Evolutionary conservation across 2,888 invertebrate genomes (phyloP).

Genomic region (Cheilosia urbana): DNA sequence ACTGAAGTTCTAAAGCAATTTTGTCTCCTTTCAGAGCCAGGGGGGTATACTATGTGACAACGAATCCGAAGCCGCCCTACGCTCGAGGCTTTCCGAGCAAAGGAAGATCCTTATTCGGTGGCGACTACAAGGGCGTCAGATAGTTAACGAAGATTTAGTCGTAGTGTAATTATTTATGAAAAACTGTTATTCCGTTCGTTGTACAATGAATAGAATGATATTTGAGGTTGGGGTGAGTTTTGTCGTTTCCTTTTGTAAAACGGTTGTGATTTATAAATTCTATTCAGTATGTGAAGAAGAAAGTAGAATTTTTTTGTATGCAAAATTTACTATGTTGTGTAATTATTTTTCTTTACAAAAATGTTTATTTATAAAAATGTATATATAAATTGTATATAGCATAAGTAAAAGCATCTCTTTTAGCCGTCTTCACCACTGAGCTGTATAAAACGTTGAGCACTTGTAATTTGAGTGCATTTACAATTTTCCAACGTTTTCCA

Average conservation of each 20-base stretch:
- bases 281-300: conserved; percentile 59
- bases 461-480: too few species aligned
- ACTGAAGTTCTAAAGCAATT: not conserved
- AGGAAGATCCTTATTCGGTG: conserved; percentile 82
- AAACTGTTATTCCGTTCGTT: not conserved
- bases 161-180: conserved; percentile 5
- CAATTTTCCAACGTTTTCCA: not conserved
- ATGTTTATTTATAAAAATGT: conserved; percentile 23
- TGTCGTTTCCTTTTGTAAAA: conserved; percentile 61
- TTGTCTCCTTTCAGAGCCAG: conserved; percentile 86
- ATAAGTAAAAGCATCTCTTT: not conserved
- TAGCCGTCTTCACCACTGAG: too few species aligned
- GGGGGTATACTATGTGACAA: conserved; percentile 94
- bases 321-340: conserved; percentile 27
- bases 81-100: conserved; percentile 92
- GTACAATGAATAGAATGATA: not conserved
- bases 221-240: not conserved
- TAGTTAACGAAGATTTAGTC: conserved; percentile 66
- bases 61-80: conserved; percentile 92
- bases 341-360: conserved; percentile 17
- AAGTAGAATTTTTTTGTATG: conserved; percentile 5
- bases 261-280: conserved; percentile 58
- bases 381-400: conserved; percentile 10
- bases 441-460: too few species aligned
- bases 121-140: conserved; percentile 81